Conservation (phyloP, 2,113 vertebrate genomes). For the Engraulis encrasicolus region DNA sequence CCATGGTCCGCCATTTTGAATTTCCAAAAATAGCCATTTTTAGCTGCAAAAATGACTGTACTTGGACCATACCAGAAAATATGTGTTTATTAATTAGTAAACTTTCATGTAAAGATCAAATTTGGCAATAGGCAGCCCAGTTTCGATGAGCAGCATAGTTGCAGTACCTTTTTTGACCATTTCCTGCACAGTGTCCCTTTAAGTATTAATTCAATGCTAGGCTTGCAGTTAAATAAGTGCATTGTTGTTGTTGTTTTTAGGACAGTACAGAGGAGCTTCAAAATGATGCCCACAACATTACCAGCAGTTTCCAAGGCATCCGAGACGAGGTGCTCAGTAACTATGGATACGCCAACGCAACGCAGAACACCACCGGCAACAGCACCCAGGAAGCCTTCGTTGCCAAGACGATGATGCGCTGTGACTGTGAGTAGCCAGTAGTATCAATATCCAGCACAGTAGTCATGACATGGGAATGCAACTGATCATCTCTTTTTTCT, state of each 20-base stretch:
- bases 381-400: conserved; percentile 79
- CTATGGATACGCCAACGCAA: conserved; percentile 64
- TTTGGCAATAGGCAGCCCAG: too few relatives aligned
- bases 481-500: too few relatives aligned
- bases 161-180: too few relatives aligned
- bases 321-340: conserved; percentile 75
- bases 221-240: background rate
- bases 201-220: too few relatives aligned
- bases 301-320: conserved; percentile 68
- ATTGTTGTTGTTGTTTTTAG: conserved; percentile 53
- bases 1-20: too few relatives aligned
- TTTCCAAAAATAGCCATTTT: too few relatives aligned
- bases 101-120: too few relatives aligned
- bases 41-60: too few relatives aligned
- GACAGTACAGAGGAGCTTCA: conserved; percentile 59
- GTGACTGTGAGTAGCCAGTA: conserved; percentile 86
- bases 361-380: conserved; percentile 24
- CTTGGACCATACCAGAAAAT: too few relatives aligned
- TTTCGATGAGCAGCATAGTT: too few relatives aligned
- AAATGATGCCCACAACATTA: conserved; percentile 62
- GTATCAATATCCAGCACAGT: background rate
- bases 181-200: too few relatives aligned
- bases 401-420: conserved; percentile 79
- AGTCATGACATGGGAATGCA: background rate
- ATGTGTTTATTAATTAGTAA: too few relatives aligned